Conservation (phyloP, 2,797 vertebrate species). For the Sebastiscus albofasciatus region DNA sequence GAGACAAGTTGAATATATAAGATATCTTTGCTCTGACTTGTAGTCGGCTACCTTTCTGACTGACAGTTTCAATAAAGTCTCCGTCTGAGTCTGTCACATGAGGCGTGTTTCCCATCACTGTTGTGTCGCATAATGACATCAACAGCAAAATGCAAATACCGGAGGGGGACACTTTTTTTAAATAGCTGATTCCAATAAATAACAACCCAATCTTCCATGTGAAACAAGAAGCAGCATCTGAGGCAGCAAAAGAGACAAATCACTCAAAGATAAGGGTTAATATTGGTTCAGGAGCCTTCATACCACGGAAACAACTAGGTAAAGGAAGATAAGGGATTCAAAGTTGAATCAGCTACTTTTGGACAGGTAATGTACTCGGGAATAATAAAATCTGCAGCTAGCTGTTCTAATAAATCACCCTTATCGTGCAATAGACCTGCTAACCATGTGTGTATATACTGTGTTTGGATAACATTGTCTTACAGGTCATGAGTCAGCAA, state of each 20-base stretch:
- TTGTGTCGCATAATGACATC: background rate
- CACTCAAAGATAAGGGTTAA: background rate
- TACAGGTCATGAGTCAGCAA: background rate
- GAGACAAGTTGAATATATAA: background rate
- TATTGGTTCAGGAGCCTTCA: background rate
- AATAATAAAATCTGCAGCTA: constrained; percentile 2
- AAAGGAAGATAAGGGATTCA: background rate
- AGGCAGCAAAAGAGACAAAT: background rate
- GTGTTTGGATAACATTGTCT: background rate
- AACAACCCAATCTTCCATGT: background rate
- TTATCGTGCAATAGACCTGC: background rate
- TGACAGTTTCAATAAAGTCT: constrained; percentile 30
- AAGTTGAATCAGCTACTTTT: constrained; percentile 12
- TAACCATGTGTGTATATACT: background rate
- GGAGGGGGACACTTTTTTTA: background rate
- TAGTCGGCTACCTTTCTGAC: background rate
- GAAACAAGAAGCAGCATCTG: background rate
- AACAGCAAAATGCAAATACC: background rate
- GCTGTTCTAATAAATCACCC: constrained; percentile 21
- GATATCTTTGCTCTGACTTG: background rate
- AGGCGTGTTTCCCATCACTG: background rate
- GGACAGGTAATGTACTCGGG: background rate
- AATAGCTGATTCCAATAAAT: background rate
- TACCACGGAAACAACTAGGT: background rate
- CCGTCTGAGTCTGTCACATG: background rate